These are phyloP conservation scores for Girardinus metallicus DNA, from an alignment of 2,797 vertebrate genomes.

Conservation along the genomic window DNA sequence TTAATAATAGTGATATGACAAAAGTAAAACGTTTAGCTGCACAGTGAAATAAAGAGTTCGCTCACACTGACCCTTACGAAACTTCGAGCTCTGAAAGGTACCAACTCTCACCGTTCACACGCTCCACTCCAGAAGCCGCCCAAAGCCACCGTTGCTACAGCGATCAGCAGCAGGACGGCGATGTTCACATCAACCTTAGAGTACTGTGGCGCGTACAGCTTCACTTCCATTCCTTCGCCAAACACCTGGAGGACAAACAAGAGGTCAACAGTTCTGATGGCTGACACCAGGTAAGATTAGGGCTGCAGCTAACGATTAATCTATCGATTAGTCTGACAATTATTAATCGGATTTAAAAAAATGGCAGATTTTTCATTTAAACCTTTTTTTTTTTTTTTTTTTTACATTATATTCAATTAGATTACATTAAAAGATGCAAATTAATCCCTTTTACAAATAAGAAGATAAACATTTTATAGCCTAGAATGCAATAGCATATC, in stretches of 20 bases:
- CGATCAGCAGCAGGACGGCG: conserved; percentile 89
- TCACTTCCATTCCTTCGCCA: conserved; percentile 79
- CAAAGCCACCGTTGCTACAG: conserved; percentile 87
- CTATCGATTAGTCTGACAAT: no score
- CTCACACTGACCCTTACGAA: not conserved
- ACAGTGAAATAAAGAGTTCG: not conserved
- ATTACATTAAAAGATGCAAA: no score
- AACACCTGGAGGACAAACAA: conserved; percentile 78
- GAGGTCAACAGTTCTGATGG: not conserved
- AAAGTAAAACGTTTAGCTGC: not conserved
- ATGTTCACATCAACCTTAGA: conserved; percentile 87
- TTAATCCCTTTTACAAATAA: no score
- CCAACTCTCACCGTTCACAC: conserved; percentile 85
- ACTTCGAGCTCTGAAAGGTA: not conserved
- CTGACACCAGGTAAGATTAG: not conserved
- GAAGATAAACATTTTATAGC: no score
- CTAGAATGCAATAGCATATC: no score
- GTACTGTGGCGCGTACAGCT: conserved; percentile 84
- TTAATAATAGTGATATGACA: not conserved
- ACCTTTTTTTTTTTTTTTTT: no score
- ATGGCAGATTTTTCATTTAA: no score
- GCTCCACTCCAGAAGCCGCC: conserved; percentile 94
- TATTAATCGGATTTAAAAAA: no score
- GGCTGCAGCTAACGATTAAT: no score
- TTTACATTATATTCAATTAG: no score